Base-by-base conservation (phyloP, 2,113 vertebrate genomes). In the Python bivittatus region DNA sequence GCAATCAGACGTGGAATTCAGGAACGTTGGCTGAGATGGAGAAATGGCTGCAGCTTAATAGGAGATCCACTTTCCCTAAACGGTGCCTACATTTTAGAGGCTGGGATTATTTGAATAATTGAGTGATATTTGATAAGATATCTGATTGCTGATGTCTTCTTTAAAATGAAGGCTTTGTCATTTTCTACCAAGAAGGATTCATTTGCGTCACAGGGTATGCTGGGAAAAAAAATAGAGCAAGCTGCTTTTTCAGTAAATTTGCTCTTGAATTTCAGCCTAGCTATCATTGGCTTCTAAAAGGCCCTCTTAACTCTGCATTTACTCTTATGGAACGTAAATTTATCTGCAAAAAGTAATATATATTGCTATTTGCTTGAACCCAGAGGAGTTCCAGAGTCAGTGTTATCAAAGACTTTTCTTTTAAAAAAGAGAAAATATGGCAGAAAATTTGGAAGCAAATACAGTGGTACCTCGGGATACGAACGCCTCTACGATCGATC, bases 1-100 rank as follows among this genome's bases (percentile, higher is more conserved):
- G 87, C 94, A 96, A 93, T 95, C 94, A 95, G 94, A 95, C 91
- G 0, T 57, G 92, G 94, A 95, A 93, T 90, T 95, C 96, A 95
- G 95, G 72, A 95, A 15, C n/a, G 93, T 93, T 0, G 94, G 94
- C 92, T 86, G 92, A 94, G 91, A 93, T 93, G 94, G 94, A 95
- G 93, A 91, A 91, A 96, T 95, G 94, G 88, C 94, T 85, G 93
- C 94, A 93, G 91, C 22, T 95, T 96, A 72, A 94, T 93, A 54
- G 91, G 68, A 8, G 68, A 60, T 90, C 29, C 3, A 12, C 86
- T 89, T 94, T 61, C 94, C 94, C 94, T 95, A 93, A 94, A 94
- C 95, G 96, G 91, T 85, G 29, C 93, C 95, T 90, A 84, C 92
- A 79, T 93, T 86, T 90, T 57, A 29, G 95, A 94, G 94, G 84